Base-by-base conservation (phyloP, 1,140 invertebrate genomes). In the Drosophila varians region DNA sequence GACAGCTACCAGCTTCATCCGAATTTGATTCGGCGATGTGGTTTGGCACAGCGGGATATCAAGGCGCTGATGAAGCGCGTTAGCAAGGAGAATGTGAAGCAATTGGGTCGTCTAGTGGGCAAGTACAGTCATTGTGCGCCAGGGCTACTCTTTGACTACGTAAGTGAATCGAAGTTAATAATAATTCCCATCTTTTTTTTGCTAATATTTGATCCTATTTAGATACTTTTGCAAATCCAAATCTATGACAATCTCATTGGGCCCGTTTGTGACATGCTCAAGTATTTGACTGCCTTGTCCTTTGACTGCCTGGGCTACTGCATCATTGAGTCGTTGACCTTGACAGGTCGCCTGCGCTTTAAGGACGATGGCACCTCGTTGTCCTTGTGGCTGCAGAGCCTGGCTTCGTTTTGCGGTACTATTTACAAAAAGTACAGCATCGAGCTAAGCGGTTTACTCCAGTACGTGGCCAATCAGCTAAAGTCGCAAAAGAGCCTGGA, bases 31-130 rank as follows among this genome's bases (percentile, higher is more conserved):
- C 93, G 95, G 31, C 95, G 96, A 34, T 94, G 95, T 48, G 97
- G 96, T 0, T 95, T 98, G 83, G 95, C 96, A 0, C 93, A 98
- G 57, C 97, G 99, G 77, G 96, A 96, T 83, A 96, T 99, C 4
- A 99, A 98, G 89, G 97, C 97, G 65, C 96, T 99, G 5, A 98
- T 99, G 96, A 99, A 99, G 92, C 93, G 98, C 46, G 96, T 99
- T 1, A 98, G 97, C 77, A 99, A 99, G 91, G 99, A 99, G 92
- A 99, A 98, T 83, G 97, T 99, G 1, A 99, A 99, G 92, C 97
- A 96, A 0, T 96, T 98, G 52, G 98, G 99, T 5, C 92, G 99
- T 58, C 95, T 97, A 28, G 96, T 99, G 55, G 99, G 98, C 11
- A 99, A 99, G 93, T 93, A 99, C 12, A 98, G 97, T 25, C 98